Conservation (phyloP, 2,888 invertebrate species). For the Hypsopygia costalis region DNA sequence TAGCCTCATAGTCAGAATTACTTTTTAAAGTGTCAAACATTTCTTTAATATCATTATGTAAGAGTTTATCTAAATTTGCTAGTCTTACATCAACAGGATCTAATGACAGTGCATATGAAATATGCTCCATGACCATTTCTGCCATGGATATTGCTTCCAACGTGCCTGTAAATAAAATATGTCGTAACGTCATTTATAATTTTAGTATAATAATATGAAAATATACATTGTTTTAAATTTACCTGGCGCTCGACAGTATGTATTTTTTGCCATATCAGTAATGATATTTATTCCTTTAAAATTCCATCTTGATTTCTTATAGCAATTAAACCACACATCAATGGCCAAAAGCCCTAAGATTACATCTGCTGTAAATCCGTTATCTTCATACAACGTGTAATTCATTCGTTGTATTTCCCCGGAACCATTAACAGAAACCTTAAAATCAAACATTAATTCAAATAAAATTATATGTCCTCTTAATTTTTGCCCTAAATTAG, state of each 20-base stretch:
- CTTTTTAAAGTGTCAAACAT: constrained; percentile 75
- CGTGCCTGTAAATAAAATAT: constrained; percentile 41
- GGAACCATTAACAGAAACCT: constrained; percentile 42
- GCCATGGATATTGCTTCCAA: constrained; percentile 76
- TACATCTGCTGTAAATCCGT: constrained; percentile 55
- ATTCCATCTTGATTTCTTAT: constrained; percentile 36
- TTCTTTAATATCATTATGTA: constrained; percentile 39
- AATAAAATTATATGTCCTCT: too few species aligned
- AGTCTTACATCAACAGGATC: constrained; percentile 79
- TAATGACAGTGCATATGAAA: constrained; percentile 69
- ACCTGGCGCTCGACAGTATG: constrained; percentile 45
- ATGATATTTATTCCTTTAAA: constrained; percentile 32
- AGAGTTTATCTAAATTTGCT: constrained; percentile 59
- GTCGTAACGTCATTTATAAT: too few species aligned
- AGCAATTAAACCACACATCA: constrained; percentile 35
- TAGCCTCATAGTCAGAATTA: constrained; percentile 70
- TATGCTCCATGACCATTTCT: constrained; percentile 83
- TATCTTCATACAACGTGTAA: constrained; percentile 61
- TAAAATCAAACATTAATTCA: constrained; percentile 1
- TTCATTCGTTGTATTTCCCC: constrained; percentile 73
- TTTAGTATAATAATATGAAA: too few species aligned
- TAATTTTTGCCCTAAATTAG: too few species aligned
- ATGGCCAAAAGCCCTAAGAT: constrained; percentile 18
- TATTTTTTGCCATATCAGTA: constrained; percentile 49
- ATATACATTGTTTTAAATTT: not conserved